Evolutionary conservation across 2,113 vertebrate genomes (phyloP).

Genomic region (Alaudala cheleensis): DNA sequence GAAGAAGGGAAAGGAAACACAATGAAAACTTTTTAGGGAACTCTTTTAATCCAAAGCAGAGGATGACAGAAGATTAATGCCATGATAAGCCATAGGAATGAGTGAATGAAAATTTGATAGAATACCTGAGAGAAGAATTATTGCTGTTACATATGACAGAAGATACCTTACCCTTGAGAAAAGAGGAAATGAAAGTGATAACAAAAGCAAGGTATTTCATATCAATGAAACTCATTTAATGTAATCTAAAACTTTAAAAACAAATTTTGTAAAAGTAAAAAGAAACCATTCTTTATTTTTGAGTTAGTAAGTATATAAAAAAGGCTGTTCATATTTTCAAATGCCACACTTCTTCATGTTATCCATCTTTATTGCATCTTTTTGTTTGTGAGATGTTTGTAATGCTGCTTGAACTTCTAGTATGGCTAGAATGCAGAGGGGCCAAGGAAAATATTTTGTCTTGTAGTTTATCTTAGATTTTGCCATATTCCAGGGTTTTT

Average conservation of each 20-base stretch:
- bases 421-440: not conserved
- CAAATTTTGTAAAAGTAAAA: not conserved
- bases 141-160: not conserved
- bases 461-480: not conserved
- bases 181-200: constrained; percentile 23
- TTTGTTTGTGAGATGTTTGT: not conserved
- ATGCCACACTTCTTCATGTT: not conserved
- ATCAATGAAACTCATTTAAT: not conserved
- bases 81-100: not conserved
- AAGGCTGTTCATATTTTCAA: not conserved
- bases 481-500: not conserved
- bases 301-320: not conserved
- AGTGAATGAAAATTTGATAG: not conserved
- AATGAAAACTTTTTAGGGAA: not conserved
- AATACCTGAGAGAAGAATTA: not conserved
- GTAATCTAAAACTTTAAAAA: not conserved
- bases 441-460: not conserved
- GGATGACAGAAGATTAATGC: not conserved
- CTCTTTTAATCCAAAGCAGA: not conserved
- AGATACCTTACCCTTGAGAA: not conserved
- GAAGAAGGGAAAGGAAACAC: not conserved
- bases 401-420: not conserved
- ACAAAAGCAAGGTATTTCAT: not conserved
- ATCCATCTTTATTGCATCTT: not conserved
- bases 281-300: not conserved